These are phyloP conservation scores for Popillia japonica DNA, from an alignment of 1,140 invertebrate species.

Conservation along the genomic window DNA sequence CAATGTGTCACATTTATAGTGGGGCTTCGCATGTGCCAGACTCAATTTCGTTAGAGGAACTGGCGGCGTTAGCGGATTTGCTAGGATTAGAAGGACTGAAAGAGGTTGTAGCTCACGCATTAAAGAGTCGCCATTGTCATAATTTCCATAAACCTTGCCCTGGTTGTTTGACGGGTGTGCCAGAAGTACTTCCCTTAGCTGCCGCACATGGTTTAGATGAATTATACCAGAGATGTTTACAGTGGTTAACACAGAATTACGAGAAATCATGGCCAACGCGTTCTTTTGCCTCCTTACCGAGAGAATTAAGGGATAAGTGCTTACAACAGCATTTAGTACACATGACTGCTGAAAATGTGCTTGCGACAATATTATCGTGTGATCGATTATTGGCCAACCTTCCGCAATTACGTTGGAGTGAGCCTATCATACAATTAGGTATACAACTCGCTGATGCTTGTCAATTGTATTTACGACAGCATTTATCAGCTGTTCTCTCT, in stretches of 20 bases:
- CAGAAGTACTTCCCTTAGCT: constrained; percentile 84
- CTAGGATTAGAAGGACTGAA: constrained; percentile 87
- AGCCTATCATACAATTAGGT: constrained; percentile 72
- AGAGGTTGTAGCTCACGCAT: constrained; percentile 85
- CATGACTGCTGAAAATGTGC: constrained; percentile 66
- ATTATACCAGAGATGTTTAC: constrained; percentile 81
- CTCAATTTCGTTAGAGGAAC: constrained; percentile 82
- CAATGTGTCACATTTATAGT: constrained; percentile 91
- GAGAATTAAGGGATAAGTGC: constrained; percentile 82
- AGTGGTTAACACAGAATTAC: constrained; percentile 87
- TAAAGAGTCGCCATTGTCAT: constrained; percentile 90
- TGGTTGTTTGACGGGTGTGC: constrained; percentile 64
- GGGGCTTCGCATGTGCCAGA: constrained; percentile 86
- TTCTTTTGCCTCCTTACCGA: constrained; percentile 80
- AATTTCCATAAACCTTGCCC: constrained; percentile 82
- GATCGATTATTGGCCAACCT: constrained; percentile 74
- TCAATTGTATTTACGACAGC: constrained; percentile 68
- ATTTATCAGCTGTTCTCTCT: constrained; percentile 70
- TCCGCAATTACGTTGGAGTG: constrained; percentile 76
- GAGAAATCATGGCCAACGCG: constrained; percentile 86
- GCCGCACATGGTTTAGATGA: constrained; percentile 87
- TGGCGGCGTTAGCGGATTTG: constrained; percentile 88
- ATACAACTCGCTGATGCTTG: constrained; percentile 73
- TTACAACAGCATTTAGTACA: constrained; percentile 82
- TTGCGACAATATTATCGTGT: constrained; percentile 70